These are phyloP conservation scores for Clinocottus analis DNA, from an alignment of 2,113 vertebrate genomes.

Conservation along the genomic window DNA sequence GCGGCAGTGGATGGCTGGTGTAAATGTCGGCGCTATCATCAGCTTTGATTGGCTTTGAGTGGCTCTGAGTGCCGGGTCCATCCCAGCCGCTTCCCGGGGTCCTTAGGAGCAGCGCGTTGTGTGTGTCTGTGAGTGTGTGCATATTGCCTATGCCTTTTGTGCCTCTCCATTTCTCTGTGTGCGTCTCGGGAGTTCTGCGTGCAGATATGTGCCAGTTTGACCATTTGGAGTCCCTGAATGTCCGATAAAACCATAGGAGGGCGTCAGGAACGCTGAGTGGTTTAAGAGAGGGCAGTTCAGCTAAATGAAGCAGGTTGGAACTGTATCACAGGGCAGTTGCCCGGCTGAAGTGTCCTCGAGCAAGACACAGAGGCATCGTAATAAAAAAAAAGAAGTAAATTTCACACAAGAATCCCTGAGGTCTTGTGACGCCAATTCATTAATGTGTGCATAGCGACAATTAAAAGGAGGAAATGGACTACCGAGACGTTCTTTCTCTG, in stretches of 20 bases:
- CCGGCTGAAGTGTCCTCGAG: slow-evolving; percentile 37
- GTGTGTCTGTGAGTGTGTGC: slow-evolving; percentile 38
- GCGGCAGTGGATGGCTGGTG: slow-evolving; percentile 47
- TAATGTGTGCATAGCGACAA: background rate
- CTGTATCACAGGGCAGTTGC: slow-evolving; percentile 25
- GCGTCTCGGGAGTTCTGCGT: slow-evolving; percentile 9
- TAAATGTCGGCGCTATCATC: slow-evolving; percentile 68
- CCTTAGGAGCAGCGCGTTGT: slow-evolving; percentile 30
- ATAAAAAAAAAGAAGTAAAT: background rate
- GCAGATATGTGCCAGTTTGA: slow-evolving; percentile 21
- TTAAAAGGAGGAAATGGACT: background rate
- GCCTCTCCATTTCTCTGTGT: background rate
- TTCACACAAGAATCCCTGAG: background rate
- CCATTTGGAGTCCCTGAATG: slow-evolving; percentile 18
- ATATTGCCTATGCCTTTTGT: slow-evolving; percentile 11
- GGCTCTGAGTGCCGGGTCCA: slow-evolving; percentile 75
- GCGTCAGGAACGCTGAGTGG: slow-evolving; percentile 43
- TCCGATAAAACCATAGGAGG: slow-evolving; percentile 35
- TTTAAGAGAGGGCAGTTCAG: slow-evolving; percentile 37
- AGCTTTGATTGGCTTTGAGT: slow-evolving; percentile 81
- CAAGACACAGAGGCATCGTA: slow-evolving; percentile 6
- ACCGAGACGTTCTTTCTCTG: background rate
- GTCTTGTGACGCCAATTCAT: background rate
- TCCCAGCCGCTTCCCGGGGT: slow-evolving; percentile 65
- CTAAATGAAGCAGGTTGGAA: slow-evolving; percentile 30